Percentiles rank a stretch among this genome's conserved stretches.
Conservation (phyloP, 2,797 vertebrate genomes). For the Danio albolineatus region DNA sequence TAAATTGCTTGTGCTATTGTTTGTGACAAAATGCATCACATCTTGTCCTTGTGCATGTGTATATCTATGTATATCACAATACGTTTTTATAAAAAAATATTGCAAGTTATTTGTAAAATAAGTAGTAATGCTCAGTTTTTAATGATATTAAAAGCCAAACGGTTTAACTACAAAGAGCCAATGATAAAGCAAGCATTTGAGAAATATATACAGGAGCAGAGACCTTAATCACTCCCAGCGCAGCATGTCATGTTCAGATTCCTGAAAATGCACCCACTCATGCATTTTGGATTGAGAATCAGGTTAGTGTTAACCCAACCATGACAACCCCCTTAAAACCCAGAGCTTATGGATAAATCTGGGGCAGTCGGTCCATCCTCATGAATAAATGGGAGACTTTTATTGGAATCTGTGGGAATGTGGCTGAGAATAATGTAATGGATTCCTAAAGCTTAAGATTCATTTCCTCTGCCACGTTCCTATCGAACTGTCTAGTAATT, state of each 20-base stretch:
- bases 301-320: slow-evolving; percentile 71
- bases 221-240: neutral
- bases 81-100: no score
- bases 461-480: slow-evolving; percentile 50
- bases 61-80: no score
- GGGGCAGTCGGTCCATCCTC: slow-evolving; percentile 64
- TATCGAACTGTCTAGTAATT: slow-evolving; percentile 55
- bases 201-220: slow-evolving; percentile 5
- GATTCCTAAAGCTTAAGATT: slow-evolving; percentile 56
- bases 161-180: neutral
- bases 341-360: slow-evolving; percentile 65
- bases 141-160: slow-evolving; percentile 6
- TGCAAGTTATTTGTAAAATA: no score
- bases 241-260: slow-evolving; percentile 29
- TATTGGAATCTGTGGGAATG: slow-evolving; percentile 66
- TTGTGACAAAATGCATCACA: no score
- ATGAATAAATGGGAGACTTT: slow-evolving; percentile 69
- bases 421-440: slow-evolving; percentile 70
- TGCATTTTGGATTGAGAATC: slow-evolving; percentile 48
- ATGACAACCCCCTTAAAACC: slow-evolving; percentile 72
- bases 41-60: no score
- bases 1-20: no score
- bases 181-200: neutral
- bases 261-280: slow-evolving; percentile 8
- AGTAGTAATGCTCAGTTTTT: no score